These are phyloP conservation scores for Aphaenogaster floridana DNA, from an alignment of 1,140 invertebrate genomes.

Conservation along the genomic window DNA sequence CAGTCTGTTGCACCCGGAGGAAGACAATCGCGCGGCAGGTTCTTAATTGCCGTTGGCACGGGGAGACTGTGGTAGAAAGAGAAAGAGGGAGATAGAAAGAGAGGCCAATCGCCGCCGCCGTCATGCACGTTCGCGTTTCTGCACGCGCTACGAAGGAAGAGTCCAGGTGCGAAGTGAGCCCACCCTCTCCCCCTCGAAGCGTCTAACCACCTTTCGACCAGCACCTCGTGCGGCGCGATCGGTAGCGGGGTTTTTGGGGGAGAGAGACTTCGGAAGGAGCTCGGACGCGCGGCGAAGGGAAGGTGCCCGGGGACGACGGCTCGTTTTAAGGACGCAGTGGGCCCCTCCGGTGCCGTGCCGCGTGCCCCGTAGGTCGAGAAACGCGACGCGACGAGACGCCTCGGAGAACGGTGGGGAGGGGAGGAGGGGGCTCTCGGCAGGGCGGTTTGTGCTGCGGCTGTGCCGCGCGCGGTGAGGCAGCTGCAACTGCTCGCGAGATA, in stretches of 20 bases:
- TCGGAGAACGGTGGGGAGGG: constrained; percentile 14
- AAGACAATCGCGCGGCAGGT: constrained; percentile 59
- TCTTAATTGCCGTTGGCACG: constrained; percentile 48
- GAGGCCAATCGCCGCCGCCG: not conserved
- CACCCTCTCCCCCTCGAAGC: constrained; percentile 59
- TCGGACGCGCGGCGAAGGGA: constrained; percentile 47
- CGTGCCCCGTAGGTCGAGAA: constrained; percentile 59
- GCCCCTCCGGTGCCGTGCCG: constrained; percentile 41
- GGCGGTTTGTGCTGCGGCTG: constrained; percentile 65
- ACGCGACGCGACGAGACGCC: constrained; percentile 44
- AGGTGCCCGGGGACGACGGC: constrained; percentile 43
- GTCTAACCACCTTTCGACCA: constrained; percentile 56
- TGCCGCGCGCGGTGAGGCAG: constrained; percentile 77
- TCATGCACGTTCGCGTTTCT: constrained; percentile 48
- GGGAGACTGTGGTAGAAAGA: not conserved
- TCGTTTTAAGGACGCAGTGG: constrained; percentile 56
- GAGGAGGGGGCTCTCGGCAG: constrained; percentile 39
- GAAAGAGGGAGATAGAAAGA: not conserved
- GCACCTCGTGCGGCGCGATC: constrained; percentile 49
- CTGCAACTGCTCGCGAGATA: constrained; percentile 82
- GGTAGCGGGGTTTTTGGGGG: constrained; percentile 34
- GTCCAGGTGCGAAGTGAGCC: constrained; percentile 80
- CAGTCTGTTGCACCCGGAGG: constrained; percentile 19
- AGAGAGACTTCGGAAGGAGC: constrained; percentile 18
- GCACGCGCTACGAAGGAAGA: constrained; percentile 60